Evolutionary conservation across 2,113 vertebrate species (phyloP).

Genomic region (Misgurnus anguillicaudatus): DNA sequence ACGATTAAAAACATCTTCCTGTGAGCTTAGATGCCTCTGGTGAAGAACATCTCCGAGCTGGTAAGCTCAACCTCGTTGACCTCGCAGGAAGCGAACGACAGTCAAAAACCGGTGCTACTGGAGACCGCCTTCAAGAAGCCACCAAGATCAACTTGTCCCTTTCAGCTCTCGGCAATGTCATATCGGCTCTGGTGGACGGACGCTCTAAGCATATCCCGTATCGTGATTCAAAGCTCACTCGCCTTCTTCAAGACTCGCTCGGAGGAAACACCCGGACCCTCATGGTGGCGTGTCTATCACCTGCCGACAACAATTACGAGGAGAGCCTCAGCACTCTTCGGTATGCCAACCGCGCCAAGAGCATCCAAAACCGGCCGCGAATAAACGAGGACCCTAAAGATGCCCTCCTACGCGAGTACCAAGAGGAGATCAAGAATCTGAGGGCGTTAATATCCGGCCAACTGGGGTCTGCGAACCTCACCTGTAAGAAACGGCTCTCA

Average conservation of each 20-base stretch:
- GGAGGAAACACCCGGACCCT: slow-evolving; percentile 88
- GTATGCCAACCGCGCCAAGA: slow-evolving; percentile 84
- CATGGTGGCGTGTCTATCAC: slow-evolving; percentile 89
- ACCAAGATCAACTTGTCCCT: slow-evolving; percentile 93
- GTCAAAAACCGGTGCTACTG: slow-evolving; percentile 85
- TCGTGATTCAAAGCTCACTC: slow-evolving; percentile 87
- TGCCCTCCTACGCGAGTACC: slow-evolving; percentile 85
- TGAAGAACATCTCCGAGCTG: slow-evolving; percentile 81
- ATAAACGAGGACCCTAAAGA: slow-evolving; percentile 92
- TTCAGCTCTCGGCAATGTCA: slow-evolving; percentile 86
- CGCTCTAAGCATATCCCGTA: slow-evolving; percentile 85
- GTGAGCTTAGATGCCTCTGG: slow-evolving; percentile 73
- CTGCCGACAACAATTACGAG: slow-evolving; percentile 84
- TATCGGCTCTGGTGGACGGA: slow-evolving; percentile 85
- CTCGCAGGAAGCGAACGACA: slow-evolving; percentile 90
- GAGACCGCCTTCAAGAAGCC: slow-evolving; percentile 85
- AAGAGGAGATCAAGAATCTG: slow-evolving; percentile 86
- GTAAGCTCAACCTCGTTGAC: slow-evolving; percentile 89
- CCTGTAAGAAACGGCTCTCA: slow-evolving; percentile 64
- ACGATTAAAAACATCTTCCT: neutral
- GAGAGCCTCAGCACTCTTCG: slow-evolving; percentile 86
- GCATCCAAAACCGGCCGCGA: slow-evolving; percentile 85
- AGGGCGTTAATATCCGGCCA: slow-evolving; percentile 78
- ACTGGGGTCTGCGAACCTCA: slow-evolving; percentile 60
- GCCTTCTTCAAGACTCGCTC: slow-evolving; percentile 90